These are phyloP conservation scores for human DNA, from an alignment of 2,113 vertebrate species.

Conservation along the genomic window DNA sequence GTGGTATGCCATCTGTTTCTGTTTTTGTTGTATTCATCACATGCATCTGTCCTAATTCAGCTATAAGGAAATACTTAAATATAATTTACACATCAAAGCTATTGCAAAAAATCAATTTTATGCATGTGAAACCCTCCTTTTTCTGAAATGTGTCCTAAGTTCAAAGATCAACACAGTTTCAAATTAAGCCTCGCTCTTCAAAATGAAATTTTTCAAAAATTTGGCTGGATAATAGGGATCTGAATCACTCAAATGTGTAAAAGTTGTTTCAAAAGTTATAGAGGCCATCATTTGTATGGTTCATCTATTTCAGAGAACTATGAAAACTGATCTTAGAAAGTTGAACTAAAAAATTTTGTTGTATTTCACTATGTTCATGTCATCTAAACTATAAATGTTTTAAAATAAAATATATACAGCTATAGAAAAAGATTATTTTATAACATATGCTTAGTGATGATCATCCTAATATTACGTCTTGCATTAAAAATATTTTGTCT, in stretches of 20 bases:
- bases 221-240: neutral
- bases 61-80: slow-evolving; percentile 82
- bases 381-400: neutral
- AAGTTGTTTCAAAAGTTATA: neutral
- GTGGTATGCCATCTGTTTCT: slow-evolving; percentile 83
- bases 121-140: slow-evolving; percentile 69
- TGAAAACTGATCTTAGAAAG: neutral
- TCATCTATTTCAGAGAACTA: neutral
- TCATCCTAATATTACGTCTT: neutral
- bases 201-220: neutral
- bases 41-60: slow-evolving; percentile 84
- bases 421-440: neutral
- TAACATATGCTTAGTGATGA: neutral
- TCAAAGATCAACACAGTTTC: slow-evolving; percentile 67
- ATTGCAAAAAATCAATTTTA: slow-evolving; percentile 76
- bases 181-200: neutral
- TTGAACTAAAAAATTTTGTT: neutral
- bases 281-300: neutral
- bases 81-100: slow-evolving; percentile 82
- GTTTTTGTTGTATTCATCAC: slow-evolving; percentile 82
- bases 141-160: slow-evolving; percentile 68
- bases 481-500: neutral
- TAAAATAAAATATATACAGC: neutral
- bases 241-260: neutral
- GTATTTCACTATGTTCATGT: neutral